A percentile compares a stretch with the other conserved stretches of the same genome.
Evolutionary conservation across 2,113 vertebrate species (phyloP).

Genomic region (Mesoclemmys tuberculata): DNA sequence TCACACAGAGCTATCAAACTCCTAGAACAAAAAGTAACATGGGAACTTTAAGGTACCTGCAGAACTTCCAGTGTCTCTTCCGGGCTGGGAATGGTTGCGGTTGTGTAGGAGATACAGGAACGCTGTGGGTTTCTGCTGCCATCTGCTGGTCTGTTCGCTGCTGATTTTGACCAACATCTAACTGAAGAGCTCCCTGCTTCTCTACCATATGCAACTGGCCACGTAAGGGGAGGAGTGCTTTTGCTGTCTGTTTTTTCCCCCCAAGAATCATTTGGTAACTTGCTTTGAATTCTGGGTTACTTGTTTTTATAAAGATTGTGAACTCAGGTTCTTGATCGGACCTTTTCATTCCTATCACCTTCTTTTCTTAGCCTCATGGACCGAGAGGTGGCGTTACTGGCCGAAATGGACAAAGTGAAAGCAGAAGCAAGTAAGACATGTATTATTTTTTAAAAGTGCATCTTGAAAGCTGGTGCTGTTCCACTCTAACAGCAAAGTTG

Average conservation of each 20-base stretch:
- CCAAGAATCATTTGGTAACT: background rate
- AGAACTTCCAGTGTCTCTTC: slow-evolving; percentile 3
- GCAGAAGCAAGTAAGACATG: slow-evolving; percentile 91
- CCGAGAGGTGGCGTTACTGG: slow-evolving; percentile 91
- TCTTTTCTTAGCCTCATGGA: slow-evolving; percentile 90
- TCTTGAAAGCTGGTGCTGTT: background rate
- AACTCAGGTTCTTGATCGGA: background rate
- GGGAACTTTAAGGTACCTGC: background rate
- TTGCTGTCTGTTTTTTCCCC: background rate
- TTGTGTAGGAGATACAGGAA: background rate
- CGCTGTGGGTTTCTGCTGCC: slow-evolving; percentile 49
- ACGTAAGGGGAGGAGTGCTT: rapidly evolving
- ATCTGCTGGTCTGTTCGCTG: slow-evolving; percentile 37
- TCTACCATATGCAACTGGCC: background rate
- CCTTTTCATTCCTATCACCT: background rate
- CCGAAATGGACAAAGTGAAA: slow-evolving; percentile 98
- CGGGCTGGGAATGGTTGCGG: background rate
- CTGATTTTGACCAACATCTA: too few relatives aligned
- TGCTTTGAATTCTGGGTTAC: background rate
- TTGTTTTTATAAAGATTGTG: background rate
- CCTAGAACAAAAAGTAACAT: background rate
- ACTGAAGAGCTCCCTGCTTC: background rate
- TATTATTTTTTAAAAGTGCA: rapidly evolving
- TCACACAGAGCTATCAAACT: background rate
- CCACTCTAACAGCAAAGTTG: rapidly evolving